Evolutionary conservation across 35 echinoderm and acorn worm species (phyloP), one percentile per base, ranked within the genome.

Genomic region (Heliocidaris erythrogramma): DNA sequence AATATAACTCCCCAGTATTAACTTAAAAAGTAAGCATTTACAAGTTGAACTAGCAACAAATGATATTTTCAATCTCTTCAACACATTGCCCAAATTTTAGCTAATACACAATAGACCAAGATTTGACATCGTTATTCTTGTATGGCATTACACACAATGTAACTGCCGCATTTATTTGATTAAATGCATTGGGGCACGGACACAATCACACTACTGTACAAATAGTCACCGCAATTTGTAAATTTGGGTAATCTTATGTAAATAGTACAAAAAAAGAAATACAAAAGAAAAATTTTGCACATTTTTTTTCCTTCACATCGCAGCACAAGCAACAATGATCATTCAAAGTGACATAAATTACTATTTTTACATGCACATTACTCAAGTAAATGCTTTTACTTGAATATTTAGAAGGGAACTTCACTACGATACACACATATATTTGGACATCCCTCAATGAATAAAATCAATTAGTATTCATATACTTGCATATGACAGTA

Each of bases 91-190:
- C 7, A 8, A 52, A 52, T 52, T 52, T 52, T 52, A 52, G 49
- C 49, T 5, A 52, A 12, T 56, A 78, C 8, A 6, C 18, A 71
- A 71, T 27, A 78, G 27, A 78, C 8, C 21, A 18, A 78, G 52
- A 78, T 78, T 27, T 27, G 65, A 21, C 18, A 78, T 2, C 1
- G 18, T 27, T 78, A 78, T n/a, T 78, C 65, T 78, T 78, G 1
- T n/a, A 78, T 27, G 65, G 65, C 65, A 78, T 78, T 78, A 78
- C 65, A 78, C 65, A 78, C 65, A 78, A 78, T 78, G 65, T 78
- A 78, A 18, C 27, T 8, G 65, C 65, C 65, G 27, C 18, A 27
- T 78, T 78, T 78, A 78, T 27, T 78, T 78, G 65, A 78, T 78
- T 78, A 78, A 78, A 78, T 78, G 65, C 21, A 78, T 78, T n/a